These are phyloP conservation scores for Branchellion lobata DNA, from an alignment of 2,888 invertebrate genomes.

Conservation along the genomic window DNA sequence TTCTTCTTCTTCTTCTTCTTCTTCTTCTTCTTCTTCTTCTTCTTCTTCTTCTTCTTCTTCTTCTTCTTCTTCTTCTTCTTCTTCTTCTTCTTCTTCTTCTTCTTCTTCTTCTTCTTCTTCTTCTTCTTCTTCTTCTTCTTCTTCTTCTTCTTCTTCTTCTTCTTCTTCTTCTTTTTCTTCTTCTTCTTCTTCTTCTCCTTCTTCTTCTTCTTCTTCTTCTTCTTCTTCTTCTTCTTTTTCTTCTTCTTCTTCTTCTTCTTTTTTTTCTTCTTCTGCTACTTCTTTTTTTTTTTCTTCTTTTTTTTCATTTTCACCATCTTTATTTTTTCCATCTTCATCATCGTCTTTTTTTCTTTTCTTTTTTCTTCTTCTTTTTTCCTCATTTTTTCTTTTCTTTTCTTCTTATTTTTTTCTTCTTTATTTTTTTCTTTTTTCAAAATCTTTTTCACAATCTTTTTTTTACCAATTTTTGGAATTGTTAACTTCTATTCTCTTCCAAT, in stretches of 20 bases:
- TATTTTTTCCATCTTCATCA: too few species aligned
- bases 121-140: not conserved
- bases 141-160: not conserved
- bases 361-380: too few species aligned
- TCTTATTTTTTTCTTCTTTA: too few species aligned
- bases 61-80: not conserved
- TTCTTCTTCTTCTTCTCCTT: not conserved
- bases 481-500: too few species aligned
- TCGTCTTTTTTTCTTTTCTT: too few species aligned
- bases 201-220: not conserved
- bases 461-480: too few species aligned
- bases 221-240: not conserved
- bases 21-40: not conserved
- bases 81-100: not conserved
- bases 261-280: too few species aligned
- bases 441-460: too few species aligned
- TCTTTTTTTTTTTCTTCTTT: too few species aligned
- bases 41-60: not conserved
- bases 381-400: too few species aligned
- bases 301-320: too few species aligned
- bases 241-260: not conserved
- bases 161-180: not conserved
- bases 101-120: not conserved
- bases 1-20: not conserved
- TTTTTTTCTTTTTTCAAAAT: too few species aligned